Evolutionary conservation across 2,797 vertebrate species (phyloP).

Genomic region (Podarcis lilfordi): DNA sequence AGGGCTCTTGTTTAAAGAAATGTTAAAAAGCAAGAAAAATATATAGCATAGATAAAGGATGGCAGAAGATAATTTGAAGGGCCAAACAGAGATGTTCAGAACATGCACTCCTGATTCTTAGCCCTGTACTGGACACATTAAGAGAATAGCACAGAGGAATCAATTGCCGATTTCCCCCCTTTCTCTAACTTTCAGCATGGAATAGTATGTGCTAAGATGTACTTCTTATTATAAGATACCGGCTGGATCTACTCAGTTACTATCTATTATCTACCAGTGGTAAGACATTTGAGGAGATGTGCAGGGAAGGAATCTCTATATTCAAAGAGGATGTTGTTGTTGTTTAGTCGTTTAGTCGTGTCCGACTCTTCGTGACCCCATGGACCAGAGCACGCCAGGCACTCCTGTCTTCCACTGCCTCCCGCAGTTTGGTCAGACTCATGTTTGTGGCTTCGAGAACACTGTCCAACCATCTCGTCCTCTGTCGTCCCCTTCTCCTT

Average conservation of each 20-base stretch:
- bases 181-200: background rate
- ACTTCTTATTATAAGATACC: background rate
- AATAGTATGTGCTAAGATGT: background rate
- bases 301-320: background rate
- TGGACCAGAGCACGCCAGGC: no score
- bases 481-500: no score
- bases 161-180: background rate
- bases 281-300: background rate
- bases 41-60: background rate
- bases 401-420: no score
- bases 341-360: no score
- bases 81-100: slow-evolving; percentile 3
- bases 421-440: no score
- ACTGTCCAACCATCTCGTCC: no score
- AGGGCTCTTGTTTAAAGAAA: background rate
- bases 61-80: background rate
- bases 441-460: no score
- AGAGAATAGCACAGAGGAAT: background rate
- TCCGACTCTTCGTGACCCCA: no score
- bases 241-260: background rate
- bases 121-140: background rate
- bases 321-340: no score
- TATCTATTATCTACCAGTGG: background rate
- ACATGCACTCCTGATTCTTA: background rate
- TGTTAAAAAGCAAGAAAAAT: background rate